Base-by-base conservation (phyloP, 2,113 vertebrate genomes). In the Cyprinodon variegatus region DNA sequence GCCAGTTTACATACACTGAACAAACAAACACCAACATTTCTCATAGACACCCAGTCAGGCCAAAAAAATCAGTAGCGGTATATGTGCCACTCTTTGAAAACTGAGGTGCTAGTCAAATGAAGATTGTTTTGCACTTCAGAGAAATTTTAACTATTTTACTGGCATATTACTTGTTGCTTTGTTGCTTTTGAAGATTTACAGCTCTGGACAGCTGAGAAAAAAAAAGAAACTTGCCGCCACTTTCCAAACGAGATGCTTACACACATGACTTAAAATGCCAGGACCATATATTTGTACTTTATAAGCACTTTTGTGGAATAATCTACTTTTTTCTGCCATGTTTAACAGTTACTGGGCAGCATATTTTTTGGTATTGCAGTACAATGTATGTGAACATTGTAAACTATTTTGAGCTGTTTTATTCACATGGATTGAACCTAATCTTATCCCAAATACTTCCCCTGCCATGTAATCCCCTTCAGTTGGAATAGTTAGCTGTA, bases 181-280 rank as follows among this genome's bases (percentile, higher is more conserved):
- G 43, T 22, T 7, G 59, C 57, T 5, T 68, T 43, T 38, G 1
- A 15, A 29, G n/a, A 39, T 40, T 68, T 60, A 13, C 68, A 48
- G 68, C 41, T 74, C 12, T 72, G 68, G 65, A 64, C 57, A 20
- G 29, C 29, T 29, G 29, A 29, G 29, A 29, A 29, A 29, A 29
- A 29, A 29, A 29, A 29, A 29, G 29, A 29, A 29, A 29, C 29
- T 29, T 29, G 29, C 62, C 65, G 68, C 72, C 68, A 60, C 4
- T 64, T 76, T 43, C 59, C 39, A 59, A 64, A 60, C 43, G 77
- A 70, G 59, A 45, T 15, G 45, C 13, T 43, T 4, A 12, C 53
- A 39, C 67, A 70, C 37, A 1, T 61, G 22, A 1, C 45, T 72
- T 75, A 71, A 85, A 82, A 90, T 83, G 81, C 80, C 83, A 82